Evolutionary conservation across 2,888 invertebrate species (phyloP).

Genomic region (Caenorhabditis plicata): DNA sequence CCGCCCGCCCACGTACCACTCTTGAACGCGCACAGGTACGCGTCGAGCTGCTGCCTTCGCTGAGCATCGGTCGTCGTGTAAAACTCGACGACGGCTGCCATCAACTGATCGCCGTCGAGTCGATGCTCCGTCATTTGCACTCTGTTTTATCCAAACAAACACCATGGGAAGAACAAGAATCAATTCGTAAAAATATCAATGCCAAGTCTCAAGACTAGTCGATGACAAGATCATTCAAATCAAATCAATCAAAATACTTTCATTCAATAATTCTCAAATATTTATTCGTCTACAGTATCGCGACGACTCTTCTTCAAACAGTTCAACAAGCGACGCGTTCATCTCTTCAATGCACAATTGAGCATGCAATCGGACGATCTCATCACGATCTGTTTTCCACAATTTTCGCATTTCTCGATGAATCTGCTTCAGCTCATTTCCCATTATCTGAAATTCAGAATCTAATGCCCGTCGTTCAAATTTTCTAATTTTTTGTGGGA

Average conservation of each 20-base stretch:
- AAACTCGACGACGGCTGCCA: constrained; percentile 40
- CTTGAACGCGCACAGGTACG: constrained; percentile 35
- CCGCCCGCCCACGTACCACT: constrained; percentile 15
- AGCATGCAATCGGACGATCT: constrained; percentile 55
- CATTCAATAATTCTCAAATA: neutral
- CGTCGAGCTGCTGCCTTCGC: constrained; percentile 32
- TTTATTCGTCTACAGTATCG: constrained; percentile 5
- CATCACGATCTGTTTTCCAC: constrained; percentile 44
- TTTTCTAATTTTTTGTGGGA: too few species aligned
- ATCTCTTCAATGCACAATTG: constrained; percentile 54
- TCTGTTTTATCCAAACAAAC: constrained; percentile 3
- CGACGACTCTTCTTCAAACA: constrained; percentile 12
- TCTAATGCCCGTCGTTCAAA: too few species aligned
- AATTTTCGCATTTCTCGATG: constrained; percentile 33
- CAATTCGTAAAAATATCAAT: neutral
- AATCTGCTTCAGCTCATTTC: constrained; percentile 32
- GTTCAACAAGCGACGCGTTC: constrained; percentile 19
- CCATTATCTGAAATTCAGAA: constrained; percentile 34
- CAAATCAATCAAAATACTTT: neutral
- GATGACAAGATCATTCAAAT: neutral
- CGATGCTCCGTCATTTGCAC: neutral
- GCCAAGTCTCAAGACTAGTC: neutral
- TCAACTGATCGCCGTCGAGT: constrained; percentile 7
- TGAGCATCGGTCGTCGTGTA: constrained; percentile 35
- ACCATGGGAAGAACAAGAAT: constrained; percentile 7